Evolutionary conservation across 1,140 invertebrate species (phyloP).

Genomic region (Drosophila carrolli): DNA sequence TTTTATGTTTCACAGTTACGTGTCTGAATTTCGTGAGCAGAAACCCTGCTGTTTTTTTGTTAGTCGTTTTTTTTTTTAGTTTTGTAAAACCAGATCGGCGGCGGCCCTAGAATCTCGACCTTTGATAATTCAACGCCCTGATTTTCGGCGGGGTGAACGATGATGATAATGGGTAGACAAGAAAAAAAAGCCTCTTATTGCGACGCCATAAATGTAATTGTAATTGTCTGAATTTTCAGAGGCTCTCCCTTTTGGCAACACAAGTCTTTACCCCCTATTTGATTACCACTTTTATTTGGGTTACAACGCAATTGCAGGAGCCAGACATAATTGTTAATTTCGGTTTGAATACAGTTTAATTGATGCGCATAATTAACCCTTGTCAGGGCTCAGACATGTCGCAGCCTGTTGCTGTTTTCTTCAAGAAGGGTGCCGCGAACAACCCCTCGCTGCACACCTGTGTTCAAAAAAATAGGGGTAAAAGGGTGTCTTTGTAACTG

Average conservation of each 20-base stretch:
- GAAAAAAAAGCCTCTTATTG: conserved; percentile 17
- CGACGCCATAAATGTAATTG: conserved; percentile 44
- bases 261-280: conserved; percentile 2
- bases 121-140: conserved; percentile 33
- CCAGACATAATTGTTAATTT: conserved; percentile 62
- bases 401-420: conserved; percentile 13
- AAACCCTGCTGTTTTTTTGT: neutral
- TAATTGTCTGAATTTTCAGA: conserved; percentile 35
- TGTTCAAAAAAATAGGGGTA: neutral
- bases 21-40: conserved; percentile 38
- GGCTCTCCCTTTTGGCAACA: conserved; percentile 13
- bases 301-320: conserved; percentile 45
- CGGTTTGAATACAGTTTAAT: conserved; percentile 63
- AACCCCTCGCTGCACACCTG: conserved; percentile 1
- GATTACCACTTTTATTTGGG: conserved; percentile 16
- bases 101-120: conserved; percentile 24
- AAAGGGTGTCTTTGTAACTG: too few relatives aligned
- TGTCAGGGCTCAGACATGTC: conserved; percentile 35
- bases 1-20: conserved; percentile 60
- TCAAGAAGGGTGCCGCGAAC: conserved; percentile 12
- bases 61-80: neutral
- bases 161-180: conserved; percentile 1
- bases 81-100: conserved; percentile 28
- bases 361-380: conserved; percentile 61
- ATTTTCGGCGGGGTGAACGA: neutral